A percentile compares a stretch with the other conserved stretches of the same genome.
Conservation (phyloP, 2,797 vertebrate genomes). For the Gallirallus australis region DNA sequence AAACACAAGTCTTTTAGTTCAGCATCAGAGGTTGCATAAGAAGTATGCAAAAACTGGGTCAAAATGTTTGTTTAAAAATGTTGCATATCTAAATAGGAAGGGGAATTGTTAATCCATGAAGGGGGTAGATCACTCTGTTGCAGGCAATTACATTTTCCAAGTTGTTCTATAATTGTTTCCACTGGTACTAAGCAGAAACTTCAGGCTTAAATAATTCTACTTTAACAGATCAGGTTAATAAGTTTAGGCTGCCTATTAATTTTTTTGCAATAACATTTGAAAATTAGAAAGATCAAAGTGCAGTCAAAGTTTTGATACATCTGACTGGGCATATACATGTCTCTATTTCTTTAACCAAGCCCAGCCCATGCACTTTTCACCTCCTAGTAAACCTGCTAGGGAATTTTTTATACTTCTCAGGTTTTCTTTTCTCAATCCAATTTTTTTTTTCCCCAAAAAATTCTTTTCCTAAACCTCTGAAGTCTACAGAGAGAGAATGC, state of each 20-base stretch:
- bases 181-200: not conserved
- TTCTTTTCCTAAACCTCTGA: not conserved
- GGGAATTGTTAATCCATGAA: not conserved
- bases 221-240: not conserved
- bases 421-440: not conserved
- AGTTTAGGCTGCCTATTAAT: not conserved
- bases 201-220: not conserved
- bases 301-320: not conserved
- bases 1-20: not conserved
- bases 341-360: not conserved
- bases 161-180: not conserved
- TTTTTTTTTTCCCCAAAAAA: not conserved
- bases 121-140: not conserved
- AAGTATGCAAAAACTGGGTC: slow-evolving; percentile 15
- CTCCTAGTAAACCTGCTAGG: not conserved
- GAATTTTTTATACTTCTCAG: not conserved
- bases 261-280: not conserved
- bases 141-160: not conserved
- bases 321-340: not conserved
- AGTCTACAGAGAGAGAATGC: not conserved
- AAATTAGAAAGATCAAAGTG: not conserved
- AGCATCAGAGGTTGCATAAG: slow-evolving; percentile 28
- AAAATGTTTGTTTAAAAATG: slow-evolving; percentile 33
- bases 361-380: not conserved
- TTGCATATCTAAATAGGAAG: slow-evolving; percentile 9